Evolutionary conservation across 2,113 vertebrate species (phyloP), one percentile per base, ranked within the genome.

Genomic region (Protobothrops flavoviridis): DNA sequence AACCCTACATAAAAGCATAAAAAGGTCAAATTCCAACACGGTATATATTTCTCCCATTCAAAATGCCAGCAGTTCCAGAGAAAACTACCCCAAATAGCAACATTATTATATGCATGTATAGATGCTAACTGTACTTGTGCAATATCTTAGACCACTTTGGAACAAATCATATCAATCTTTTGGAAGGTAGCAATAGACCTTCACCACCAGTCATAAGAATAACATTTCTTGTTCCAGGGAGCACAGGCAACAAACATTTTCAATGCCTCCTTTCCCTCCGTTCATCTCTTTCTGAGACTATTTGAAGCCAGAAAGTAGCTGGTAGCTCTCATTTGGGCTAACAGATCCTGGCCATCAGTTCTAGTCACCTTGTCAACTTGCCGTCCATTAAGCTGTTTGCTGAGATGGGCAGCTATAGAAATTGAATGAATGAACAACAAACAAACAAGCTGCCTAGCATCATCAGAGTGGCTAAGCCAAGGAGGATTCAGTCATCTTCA

Each of bases 121-220:
- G n/a, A 74, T 8, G 13, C 13, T 74, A 33, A 74, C 64, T 74
- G 20, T 56, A 92, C 61, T 64, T 94, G 92, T 92, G 64, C 15
- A 86, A 33, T 91, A 87, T 93, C 53, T 55, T 96, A 21, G 17
- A 95, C 61, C n/a, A 69, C 7, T 92, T 61, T 39, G n/a, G 69
- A 39, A 20, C 69, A 74, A 74, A 74, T 74, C n/a, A 7, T 74
- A 39, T 20, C 15, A 33, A 74, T 74, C 69, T 74, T 39, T 74
- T 33, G 69, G 69, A 6, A 74, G 4, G 13, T 74, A 69, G 12
- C 64, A 13, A 13, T 13, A 29, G 26, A n/a, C n/a, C n/a, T n/a
- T 33, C n/a, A 74, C 64, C 13, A 74, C 64, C 64, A 74, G 29
- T 74, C 64, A 33, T n/a, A 74, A 74, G 13, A 74, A 33, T 15